These are phyloP conservation scores for Forbesichthys papilliferus DNA, from an alignment of 2,113 vertebrate species.

Conservation along the genomic window DNA sequence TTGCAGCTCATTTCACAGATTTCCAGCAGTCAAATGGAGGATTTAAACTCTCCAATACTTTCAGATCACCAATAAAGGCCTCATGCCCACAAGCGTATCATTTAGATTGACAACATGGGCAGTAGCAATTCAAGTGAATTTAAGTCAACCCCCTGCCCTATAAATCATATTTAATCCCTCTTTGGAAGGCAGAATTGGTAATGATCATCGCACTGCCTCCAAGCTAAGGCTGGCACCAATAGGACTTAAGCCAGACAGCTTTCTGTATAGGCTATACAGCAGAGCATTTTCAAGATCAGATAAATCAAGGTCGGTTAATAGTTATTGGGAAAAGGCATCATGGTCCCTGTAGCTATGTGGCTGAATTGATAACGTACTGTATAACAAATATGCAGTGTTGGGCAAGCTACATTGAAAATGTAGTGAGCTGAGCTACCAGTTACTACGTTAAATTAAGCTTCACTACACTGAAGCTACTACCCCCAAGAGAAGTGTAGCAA, in stretches of 20 bases:
- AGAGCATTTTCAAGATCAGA: conserved; percentile 41
- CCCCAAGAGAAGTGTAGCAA: too few relatives aligned
- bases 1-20: conserved; percentile 35
- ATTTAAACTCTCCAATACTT: conserved; percentile 40
- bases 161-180: conserved; percentile 73
- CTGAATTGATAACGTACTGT: too few relatives aligned
- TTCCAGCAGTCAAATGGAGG: conserved; percentile 34
- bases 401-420: too few relatives aligned
- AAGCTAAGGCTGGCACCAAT: conserved; percentile 56
- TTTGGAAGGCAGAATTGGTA: conserved; percentile 58
- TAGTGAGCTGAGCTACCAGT: too few relatives aligned
- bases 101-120: conserved; percentile 67
- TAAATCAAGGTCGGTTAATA: conserved; percentile 44
- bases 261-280: conserved; percentile 32
- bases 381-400: too few relatives aligned
- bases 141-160: conserved; percentile 63
- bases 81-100: conserved; percentile 52
- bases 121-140: conserved; percentile 67
- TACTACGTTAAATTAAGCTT: too few relatives aligned
- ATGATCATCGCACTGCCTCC: conserved; percentile 62
- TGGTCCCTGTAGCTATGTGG: conserved; percentile 12
- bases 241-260: conserved; percentile 54
- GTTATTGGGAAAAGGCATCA: conserved; percentile 7
- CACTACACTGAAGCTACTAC: too few relatives aligned
- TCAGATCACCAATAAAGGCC: conserved; percentile 50